Base-by-base conservation (phyloP, 1,140 invertebrate genomes). In the Camponotus floridanus region DNA sequence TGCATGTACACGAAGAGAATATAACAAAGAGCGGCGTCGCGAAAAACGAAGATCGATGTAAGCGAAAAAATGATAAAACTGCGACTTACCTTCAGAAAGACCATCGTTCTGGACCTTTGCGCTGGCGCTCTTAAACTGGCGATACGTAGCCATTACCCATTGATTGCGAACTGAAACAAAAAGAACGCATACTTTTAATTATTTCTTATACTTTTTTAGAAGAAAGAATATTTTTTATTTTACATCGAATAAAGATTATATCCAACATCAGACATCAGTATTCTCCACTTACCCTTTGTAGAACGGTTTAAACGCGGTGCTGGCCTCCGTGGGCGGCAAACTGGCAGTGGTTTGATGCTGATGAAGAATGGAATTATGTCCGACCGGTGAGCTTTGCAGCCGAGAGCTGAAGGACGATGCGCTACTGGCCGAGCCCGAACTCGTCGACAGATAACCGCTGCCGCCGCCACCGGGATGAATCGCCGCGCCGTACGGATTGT, bases 271-370 rank as follows among this genome's bases (percentile, higher is more conserved):
- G 45, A 51, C n/a, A 0, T 57, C 57, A 15, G 48, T 5, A 51
- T 51, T 45, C 0, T 42, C 13, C 39, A 95, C 95, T 96, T 93
- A 98, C 98, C 97, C 98, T 95, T 98, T 98, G 94, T 98, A 98
- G 94, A 98, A 97, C 71, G 98, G 97, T 94, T 98, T 98, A 93
- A 98, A 98, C 91, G 97, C 97, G 57, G 97, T 96, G 87, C 96
- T 96, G 88, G 96, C 95, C 92, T 94, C 95, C 89, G 94, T 94
- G 62, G 94, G 92, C 89, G 93, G 94, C 90, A 95, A 83, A 51
- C 93, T 95, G 87, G 94, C 92, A 91, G 93, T 94, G 57, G 94
- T 95, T 78, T 95, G 95, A 48, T 94, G 94, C 36, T 94, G 94
- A 64, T 95, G 95, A 2, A 94, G 87, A 39, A 95, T 93, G 9